Percentiles rank a stretch among this genome's conserved stretches.
Evolutionary conservation across 2,888 invertebrate species (phyloP).

Genomic region (Cyclophora punctaria): DNA sequence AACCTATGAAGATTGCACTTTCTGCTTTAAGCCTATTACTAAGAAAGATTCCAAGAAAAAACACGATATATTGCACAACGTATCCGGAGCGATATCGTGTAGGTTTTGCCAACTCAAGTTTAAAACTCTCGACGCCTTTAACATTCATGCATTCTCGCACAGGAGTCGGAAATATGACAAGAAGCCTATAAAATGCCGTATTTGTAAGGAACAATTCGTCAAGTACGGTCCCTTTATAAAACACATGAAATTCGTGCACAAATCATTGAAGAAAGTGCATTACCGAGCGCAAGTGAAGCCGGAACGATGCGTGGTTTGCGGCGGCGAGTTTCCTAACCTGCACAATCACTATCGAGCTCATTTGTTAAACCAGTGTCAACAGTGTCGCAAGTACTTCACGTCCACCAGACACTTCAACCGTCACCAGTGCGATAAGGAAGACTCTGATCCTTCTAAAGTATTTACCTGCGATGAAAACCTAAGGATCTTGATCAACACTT

Average conservation of each 20-base stretch:
- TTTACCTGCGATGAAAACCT: constrained; percentile 53
- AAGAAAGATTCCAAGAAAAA: constrained; percentile 44
- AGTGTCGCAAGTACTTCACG: constrained; percentile 60
- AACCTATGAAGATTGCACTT: constrained; percentile 59
- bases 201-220: constrained; percentile 59
- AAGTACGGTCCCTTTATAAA: constrained; percentile 63
- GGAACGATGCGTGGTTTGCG: constrained; percentile 76
- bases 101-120: constrained; percentile 65
- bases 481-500: constrained; percentile 44
- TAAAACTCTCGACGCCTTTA: constrained; percentile 66
- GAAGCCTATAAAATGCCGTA: constrained; percentile 60
- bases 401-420: constrained; percentile 47
- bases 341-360: constrained; percentile 78
- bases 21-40: constrained; percentile 67
- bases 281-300: constrained; percentile 59
- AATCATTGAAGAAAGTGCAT: constrained; percentile 54
- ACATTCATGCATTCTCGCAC: constrained; percentile 67
- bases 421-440: constrained; percentile 54
- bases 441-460: constrained; percentile 53
- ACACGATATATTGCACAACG: constrained; percentile 55
- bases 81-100: constrained; percentile 65
- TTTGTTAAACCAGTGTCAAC: constrained; percentile 70
- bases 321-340: constrained; percentile 74
- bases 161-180: constrained; percentile 62
- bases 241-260: constrained; percentile 58